Conservation (phyloP, 2,113 vertebrate genomes). For the Hypomesus transpacificus region DNA sequence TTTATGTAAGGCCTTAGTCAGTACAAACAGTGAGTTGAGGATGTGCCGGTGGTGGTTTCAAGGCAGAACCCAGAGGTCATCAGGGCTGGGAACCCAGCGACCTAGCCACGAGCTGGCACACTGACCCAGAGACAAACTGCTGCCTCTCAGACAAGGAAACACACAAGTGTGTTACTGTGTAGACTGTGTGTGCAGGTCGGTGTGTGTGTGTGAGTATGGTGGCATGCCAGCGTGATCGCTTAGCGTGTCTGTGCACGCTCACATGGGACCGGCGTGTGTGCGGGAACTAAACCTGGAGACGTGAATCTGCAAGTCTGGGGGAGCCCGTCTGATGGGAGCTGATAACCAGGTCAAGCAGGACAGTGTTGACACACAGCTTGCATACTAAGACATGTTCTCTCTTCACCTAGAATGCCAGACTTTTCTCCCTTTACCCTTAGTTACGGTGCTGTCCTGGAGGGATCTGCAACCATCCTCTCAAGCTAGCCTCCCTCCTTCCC, state of each 20-base stretch:
- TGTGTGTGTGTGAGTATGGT: not conserved
- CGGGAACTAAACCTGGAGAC: not conserved
- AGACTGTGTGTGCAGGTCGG: not conserved
- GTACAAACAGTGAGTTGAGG: constrained; percentile 51
- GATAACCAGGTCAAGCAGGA: not conserved
- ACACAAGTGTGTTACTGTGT: not conserved
- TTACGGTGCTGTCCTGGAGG: not conserved
- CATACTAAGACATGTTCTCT: not conserved
- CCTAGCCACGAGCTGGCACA: constrained; percentile 9
- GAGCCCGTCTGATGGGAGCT: not conserved
- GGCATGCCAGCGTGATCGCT: not conserved
- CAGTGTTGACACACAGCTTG: not conserved
- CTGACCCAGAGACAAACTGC: constrained; percentile 38
- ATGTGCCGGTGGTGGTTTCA: constrained; percentile 39
- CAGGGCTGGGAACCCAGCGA: constrained; percentile 30
- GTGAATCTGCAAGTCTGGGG: constrained; percentile 1
- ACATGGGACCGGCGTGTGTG: constrained; percentile 11
- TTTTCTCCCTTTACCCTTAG: constrained; percentile 1
- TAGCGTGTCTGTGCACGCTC: not conserved
- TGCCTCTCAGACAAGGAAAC: not conserved
- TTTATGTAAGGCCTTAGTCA: constrained; percentile 62
- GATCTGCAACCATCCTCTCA: not conserved
- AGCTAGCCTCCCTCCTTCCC: not conserved
- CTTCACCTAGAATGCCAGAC: not conserved
- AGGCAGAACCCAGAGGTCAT: constrained; percentile 51